Percentiles rank a stretch among this genome's conserved stretches.
These are phyloP conservation scores for Macrosteles quadrilineatus DNA, from an alignment of 1,140 invertebrate genomes.

Conservation along the genomic window DNA sequence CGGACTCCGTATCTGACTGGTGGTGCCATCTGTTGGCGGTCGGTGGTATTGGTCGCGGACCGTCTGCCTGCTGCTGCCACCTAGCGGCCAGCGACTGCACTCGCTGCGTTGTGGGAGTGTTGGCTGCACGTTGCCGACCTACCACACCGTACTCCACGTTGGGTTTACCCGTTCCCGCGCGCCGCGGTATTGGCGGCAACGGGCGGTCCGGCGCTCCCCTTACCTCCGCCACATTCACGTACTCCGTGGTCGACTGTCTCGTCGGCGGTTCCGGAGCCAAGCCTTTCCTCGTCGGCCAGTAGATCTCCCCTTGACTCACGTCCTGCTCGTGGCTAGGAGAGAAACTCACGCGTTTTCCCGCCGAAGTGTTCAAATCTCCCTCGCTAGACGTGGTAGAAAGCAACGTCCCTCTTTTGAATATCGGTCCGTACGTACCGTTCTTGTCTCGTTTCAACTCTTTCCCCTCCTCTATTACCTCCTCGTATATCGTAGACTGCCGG, in stretches of 20 bases:
- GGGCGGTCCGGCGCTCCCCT: slow-evolving; percentile 29
- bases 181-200: slow-evolving; percentile 33
- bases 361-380: slow-evolving; percentile 21
- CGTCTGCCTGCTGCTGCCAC: slow-evolving; percentile 29
- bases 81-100: slow-evolving; percentile 29
- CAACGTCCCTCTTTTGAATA: slow-evolving; percentile 7
- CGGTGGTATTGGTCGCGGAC: background rate
- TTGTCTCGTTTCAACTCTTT: background rate
- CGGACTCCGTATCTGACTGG: slow-evolving; percentile 42
- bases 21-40: slow-evolving; percentile 33
- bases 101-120: slow-evolving; percentile 23
- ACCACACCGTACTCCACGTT: slow-evolving; percentile 21
- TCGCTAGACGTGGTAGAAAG: slow-evolving; percentile 1
- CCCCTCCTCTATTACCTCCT: slow-evolving; percentile 31
- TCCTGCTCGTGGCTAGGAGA: slow-evolving; percentile 30
- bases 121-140: slow-evolving; percentile 20
- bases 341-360: slow-evolving; percentile 32
- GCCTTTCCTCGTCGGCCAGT: slow-evolving; percentile 41
- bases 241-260: slow-evolving; percentile 11
- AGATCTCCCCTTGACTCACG: slow-evolving; percentile 11
- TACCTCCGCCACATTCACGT: slow-evolving; percentile 20
- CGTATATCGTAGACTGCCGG: slow-evolving; percentile 36
- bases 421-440: slow-evolving; percentile 11
- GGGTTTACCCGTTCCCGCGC: background rate
- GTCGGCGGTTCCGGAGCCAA: slow-evolving; percentile 38